Conservation (phyloP, 2,888 invertebrate genomes). For the Syrista parreyssii region DNA sequence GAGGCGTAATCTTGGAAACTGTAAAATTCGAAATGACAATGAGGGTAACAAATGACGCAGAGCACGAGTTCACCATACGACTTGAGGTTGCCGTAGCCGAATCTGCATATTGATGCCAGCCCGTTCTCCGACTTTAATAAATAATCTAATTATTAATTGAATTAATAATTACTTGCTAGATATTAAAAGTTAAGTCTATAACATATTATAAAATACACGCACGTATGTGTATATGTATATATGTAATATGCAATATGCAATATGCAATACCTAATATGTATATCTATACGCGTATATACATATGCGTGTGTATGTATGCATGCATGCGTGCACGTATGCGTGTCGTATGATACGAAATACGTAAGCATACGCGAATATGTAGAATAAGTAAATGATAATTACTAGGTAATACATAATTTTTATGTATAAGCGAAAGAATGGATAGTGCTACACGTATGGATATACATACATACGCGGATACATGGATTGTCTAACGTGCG, state of each 20-base stretch:
- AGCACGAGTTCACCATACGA: slow-evolving; percentile 8
- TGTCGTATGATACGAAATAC: slow-evolving; percentile 23
- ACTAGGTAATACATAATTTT: slow-evolving; percentile 57
- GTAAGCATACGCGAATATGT: slow-evolving; percentile 46
- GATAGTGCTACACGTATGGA: slow-evolving; percentile 55
- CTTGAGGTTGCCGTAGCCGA: slow-evolving; percentile 48
- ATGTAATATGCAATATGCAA: slow-evolving; percentile 15
- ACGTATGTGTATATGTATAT: slow-evolving; percentile 1
- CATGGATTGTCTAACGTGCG: slow-evolving; percentile 27
- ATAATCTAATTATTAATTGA: slow-evolving; percentile 57
- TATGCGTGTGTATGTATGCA: not conserved
- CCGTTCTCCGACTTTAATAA: slow-evolving; percentile 64
- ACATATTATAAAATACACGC: slow-evolving; percentile 31
- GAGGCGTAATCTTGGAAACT: too few species aligned
- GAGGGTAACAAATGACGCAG: too few species aligned
- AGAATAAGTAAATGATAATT: slow-evolving; percentile 48
- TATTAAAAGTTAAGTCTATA: slow-evolving; percentile 60
- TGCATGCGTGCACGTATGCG: slow-evolving; percentile 19
- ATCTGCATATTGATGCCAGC: slow-evolving; percentile 61
- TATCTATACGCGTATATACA: slow-evolving; percentile 47
- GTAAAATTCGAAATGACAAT: too few species aligned
- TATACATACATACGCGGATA: slow-evolving; percentile 40
- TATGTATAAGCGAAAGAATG: slow-evolving; percentile 51
- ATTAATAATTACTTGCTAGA: slow-evolving; percentile 63
- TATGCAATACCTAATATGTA: slow-evolving; percentile 11